These are phyloP conservation scores for Stegodyphus dumicola DNA, from an alignment of 1,140 invertebrate species.

Conservation along the genomic window DNA sequence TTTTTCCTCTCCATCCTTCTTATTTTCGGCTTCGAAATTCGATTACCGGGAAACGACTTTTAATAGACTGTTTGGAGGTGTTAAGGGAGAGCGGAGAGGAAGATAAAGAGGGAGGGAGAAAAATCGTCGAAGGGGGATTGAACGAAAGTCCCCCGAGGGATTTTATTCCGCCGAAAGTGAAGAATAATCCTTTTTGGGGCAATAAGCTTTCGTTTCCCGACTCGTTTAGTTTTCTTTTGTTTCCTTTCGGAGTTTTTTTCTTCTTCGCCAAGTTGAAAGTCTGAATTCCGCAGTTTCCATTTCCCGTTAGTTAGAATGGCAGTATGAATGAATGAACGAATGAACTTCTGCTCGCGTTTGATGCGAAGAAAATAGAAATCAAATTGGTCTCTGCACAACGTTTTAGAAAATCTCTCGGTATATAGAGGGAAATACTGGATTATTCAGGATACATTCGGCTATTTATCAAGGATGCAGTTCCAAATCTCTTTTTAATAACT, in stretches of 20 bases:
- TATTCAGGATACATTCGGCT: no score
- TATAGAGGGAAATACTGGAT: no score
- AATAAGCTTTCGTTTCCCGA: constrained; percentile 12
- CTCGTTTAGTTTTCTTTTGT: constrained; percentile 22
- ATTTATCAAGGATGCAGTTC: no score
- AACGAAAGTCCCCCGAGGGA: constrained; percentile 9
- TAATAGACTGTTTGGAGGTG: constrained; percentile 43
- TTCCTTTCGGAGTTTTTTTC: not conserved
- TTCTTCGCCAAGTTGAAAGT: not conserved
- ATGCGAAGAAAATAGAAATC: no score
- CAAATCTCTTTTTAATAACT: no score
- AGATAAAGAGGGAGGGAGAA: not conserved
- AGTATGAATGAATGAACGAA: no score
- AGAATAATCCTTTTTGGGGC: constrained; percentile 40
- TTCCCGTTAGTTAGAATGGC: constrained; percentile 31
- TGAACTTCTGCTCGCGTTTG: no score
- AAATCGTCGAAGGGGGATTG: constrained; percentile 15
- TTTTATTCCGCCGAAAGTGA: constrained; percentile 40
- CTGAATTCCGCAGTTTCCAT: constrained; percentile 21
- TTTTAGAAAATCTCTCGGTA: no score
- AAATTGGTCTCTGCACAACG: no score
- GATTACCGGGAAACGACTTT: constrained; percentile 46
- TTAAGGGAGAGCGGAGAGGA: constrained; percentile 11
- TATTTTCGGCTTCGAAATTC: constrained; percentile 46
- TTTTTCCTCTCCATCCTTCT: constrained; percentile 8